Evolutionary conservation across 2,888 invertebrate species (phyloP), one percentile per base, ranked within the genome.

Genomic region (Cheilosia urbana): DNA sequence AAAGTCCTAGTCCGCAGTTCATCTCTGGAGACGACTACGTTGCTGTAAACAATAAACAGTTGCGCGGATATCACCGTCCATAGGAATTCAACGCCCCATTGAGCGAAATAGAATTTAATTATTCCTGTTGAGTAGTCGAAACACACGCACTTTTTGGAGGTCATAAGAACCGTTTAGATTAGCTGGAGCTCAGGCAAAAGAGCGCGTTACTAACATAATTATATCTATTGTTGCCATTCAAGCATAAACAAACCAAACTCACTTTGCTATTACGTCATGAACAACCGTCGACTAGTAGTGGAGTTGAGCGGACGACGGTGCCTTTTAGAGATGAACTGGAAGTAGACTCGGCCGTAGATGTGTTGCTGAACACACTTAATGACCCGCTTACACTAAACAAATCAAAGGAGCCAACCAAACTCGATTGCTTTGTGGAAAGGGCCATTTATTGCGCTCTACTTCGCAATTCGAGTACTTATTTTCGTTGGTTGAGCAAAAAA

Each of bases 21-120:
- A 65, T 58, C 51, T 55, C 45, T 24, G 24, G 24, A 24, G 24
- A 2, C 24, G 4, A 19, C 17, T 7, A 45, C 62, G 1, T 9
- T 47, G 34, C 4, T 68, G 42, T 63, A 30, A 49, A 40, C 49
- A 75, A 62, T 24, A 13, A 37, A 40, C 30, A 53, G 62, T 71
- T 51, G 34, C 30, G 5, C 15, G 57, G 19, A 63, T 75, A 55
- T 55, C 80, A 62, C 47, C 80, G 66, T 80, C 66, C 58, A 66
- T 60, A 42, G 45, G 58, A 82, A 82, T 60, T 73, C 69, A 83
- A 69, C 73, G 73, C 83, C 71, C 65, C 63, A 58, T 49, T n/a
- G 30, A 84, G 69, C 53, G 51, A 84, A 78, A 83, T 78, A 68
- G 82, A 72, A 78, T 83, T 73, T 73, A 78, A 78, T 83, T 83